phyloP scores from a whole-genome alignment of 2,113 vertebrate species.

The Heterocephalus glaber region DNA sequence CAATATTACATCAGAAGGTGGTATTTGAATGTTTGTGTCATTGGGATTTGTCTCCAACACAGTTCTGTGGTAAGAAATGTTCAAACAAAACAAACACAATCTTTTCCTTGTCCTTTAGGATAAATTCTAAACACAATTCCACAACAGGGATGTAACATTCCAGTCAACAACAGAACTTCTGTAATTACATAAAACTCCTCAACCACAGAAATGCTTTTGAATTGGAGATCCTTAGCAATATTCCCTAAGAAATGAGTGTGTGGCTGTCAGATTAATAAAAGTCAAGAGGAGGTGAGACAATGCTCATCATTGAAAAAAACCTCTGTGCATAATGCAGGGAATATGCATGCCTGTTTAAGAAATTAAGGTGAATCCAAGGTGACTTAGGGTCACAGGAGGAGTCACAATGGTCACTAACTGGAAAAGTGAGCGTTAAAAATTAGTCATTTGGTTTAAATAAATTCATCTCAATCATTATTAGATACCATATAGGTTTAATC shows the following conservation, averaged over 20 bases:
- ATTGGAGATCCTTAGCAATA: conserved; percentile 79
- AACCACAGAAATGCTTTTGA: conserved; percentile 82
- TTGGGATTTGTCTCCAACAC: conserved; percentile 83
- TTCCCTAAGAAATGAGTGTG: conserved; percentile 79
- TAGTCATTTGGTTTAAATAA: conserved; percentile 67
- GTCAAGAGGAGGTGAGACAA: conserved; percentile 72
- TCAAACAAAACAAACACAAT: conserved; percentile 86
- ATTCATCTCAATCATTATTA: conserved; percentile 64
- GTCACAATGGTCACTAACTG: conserved; percentile 61
- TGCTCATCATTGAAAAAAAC: conserved; percentile 43
- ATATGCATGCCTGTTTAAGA: conserved; percentile 74
- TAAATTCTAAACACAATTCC: conserved; percentile 84
- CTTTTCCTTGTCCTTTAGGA: conserved; percentile 72
- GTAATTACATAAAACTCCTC: conserved; percentile 83
- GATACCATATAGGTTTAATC: conserved; percentile 52
- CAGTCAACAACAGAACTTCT: conserved; percentile 80
- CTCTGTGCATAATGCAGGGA: conserved; percentile 62
- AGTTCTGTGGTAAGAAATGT: conserved; percentile 86
- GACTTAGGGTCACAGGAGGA: conserved; percentile 59
- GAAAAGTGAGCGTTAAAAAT: conserved; percentile 73
- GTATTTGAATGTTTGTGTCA: conserved; percentile 83
- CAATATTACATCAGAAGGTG: conserved; percentile 85
- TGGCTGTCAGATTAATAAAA: conserved; percentile 79
- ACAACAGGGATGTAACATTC: conserved; percentile 81
- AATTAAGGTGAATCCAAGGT: conserved; percentile 76